Evolutionary conservation across 2,888 invertebrate genomes (phyloP), one percentile per base, ranked within the genome.

Genomic region (Sepioteuthis lessoniana): DNA sequence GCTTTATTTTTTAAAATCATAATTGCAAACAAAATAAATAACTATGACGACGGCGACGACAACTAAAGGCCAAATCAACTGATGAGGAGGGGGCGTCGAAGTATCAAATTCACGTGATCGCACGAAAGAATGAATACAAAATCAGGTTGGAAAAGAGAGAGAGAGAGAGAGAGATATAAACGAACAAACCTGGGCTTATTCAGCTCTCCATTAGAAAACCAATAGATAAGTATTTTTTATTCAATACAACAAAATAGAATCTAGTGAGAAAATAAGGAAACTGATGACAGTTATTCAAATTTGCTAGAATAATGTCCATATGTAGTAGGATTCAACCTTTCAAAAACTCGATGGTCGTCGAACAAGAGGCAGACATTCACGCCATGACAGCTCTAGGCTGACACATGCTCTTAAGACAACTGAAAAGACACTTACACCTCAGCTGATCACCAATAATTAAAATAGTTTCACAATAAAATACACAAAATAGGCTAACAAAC

Each of bases 101-200:
- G 76, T 76, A 76, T 76, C 76, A 76, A 76, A 76, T 76, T 76
- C 76, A 76, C 76, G 76, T 76, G 76, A 76, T 76, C 76, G 19
- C 76, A 76, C 76, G 76, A 76, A n/a, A 76, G 21, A 42, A 76
- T 76, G 76, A 76, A 76, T 76, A 76, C 76, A 35, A 76, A 76
- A 76, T 76, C 76, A 76, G 76, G 76, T 76, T 19, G n/a, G n/a
- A 0, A 76, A 3, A 76, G 16, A 76, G n/a, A 35, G 76, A n/a
- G 76, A 76, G 16, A 76, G 35, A 76, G n/a, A 35, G n/a, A n/a
- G n/a, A 55, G 55, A 55, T 25, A 55, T 25, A 55, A 5, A 16
- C 13, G 7, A n/a, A 10, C 76, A 76, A 76, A 76, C n/a, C 76
- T 76, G n/a, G 76, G 13, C 13, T 76, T 2, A 76, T n/a, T 76